A percentile compares a stretch with the other conserved stretches of the same genome.
phyloP scores from a whole-genome alignment of 1,140 invertebrate genomes.

The Heliothis virescens region DNA sequence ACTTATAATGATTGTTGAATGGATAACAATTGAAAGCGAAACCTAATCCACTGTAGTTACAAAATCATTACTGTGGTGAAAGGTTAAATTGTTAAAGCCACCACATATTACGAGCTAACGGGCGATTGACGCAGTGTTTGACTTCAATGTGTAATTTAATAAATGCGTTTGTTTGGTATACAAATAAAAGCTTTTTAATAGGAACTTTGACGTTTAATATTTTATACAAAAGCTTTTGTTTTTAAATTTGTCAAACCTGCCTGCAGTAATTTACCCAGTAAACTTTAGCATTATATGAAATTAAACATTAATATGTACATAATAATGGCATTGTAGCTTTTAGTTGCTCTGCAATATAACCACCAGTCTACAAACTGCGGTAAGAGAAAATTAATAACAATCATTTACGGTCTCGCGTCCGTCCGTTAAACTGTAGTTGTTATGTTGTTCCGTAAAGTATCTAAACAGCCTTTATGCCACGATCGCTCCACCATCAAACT shows the following conservation, averaged over 20 bases:
- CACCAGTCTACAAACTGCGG: not conserved
- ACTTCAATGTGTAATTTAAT: not conserved
- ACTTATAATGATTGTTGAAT: too few relatives aligned
- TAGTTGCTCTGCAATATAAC: not conserved
- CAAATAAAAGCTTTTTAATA: not conserved
- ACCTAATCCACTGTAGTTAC: not conserved
- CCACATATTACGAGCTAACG: not conserved
- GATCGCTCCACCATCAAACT: constrained; percentile 31
- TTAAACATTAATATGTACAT: not conserved
- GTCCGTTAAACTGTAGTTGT: not conserved
- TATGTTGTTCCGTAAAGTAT: not conserved
- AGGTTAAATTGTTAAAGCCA: constrained; percentile 1
- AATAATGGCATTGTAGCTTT: not conserved
- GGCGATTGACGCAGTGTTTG: constrained; percentile 1
- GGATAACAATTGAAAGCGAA: not conserved
- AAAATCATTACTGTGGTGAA: not conserved
- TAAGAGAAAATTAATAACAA: not conserved
- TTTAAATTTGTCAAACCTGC: too few relatives aligned
- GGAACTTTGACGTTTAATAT: too few relatives aligned
- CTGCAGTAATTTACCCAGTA: too few relatives aligned
- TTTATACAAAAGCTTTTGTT: too few relatives aligned
- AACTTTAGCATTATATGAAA: too few relatives aligned
- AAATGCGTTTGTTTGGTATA: constrained; percentile 2
- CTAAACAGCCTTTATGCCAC: constrained; percentile 18
- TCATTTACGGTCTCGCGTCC: not conserved